Evolutionary conservation across 2,113 vertebrate species (phyloP), one percentile per base, ranked within the genome.

Genomic region (Eolophus roseicapilla): DNA sequence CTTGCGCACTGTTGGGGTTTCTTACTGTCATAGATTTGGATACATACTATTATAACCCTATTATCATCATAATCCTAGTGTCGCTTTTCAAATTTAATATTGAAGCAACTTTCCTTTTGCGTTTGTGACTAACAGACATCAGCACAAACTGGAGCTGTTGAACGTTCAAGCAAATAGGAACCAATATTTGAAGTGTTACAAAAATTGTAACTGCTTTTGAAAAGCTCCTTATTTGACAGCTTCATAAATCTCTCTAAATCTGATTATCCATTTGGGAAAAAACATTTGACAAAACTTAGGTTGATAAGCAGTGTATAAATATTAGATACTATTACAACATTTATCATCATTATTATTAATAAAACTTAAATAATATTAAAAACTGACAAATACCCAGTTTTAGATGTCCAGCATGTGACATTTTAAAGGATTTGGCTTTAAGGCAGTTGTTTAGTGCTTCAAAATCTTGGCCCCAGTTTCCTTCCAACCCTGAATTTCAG

Each of bases 381-480:
- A 84, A 11, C n/a, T 71, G 41, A 23, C 6, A 33, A 86, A 71
- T 43, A 41, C 3, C 4, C 11, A 37, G 15, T 68, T 70, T 63
- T 44, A 55, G 12, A 65, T 64, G 19, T 47, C 52, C 13, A 75
- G 4, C 6, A 16, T 88, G 19, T 41, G 47, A 89, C 15, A 62
- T 89, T 86, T 79, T 57, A 78, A 71, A 69, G 23, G 10, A 37
- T 52, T 84, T 91, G 47, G 5, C 80, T 92, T 92, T 37, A 90
- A 25, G 25, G 37, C 19, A 57, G 27, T n/a, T 92, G 14, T 17
- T 88, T 83, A 68, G 44, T 8, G 1, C 24, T 68, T 94, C 55
- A 91, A 91, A 92, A 78, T 73, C 86, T 93, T 94, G 95, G 65
- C 35, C 13, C 15, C 17, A 24, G 44, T 86, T 95, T 95, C 29